Base-by-base conservation (phyloP, 2,888 invertebrate species). In the Druceiella hillmani region DNA sequence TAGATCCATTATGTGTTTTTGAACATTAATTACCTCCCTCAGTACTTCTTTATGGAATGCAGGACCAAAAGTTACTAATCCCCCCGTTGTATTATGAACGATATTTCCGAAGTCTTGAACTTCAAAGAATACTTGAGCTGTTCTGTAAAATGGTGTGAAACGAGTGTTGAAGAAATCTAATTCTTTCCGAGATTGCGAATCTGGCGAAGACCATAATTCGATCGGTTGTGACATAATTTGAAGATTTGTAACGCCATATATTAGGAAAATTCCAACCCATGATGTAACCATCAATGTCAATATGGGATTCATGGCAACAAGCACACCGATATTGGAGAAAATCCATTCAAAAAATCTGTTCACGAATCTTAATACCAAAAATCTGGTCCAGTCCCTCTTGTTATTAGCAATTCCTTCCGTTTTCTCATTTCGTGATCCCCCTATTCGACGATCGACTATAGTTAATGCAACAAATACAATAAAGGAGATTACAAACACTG, bases 161-260 rank as follows among this genome's bases (percentile, higher is more conserved):
- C 84, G 79, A 9, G 74, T 62, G 59, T 97, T 94, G 54, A 86
- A 97, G 57, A 84, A 93, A 43, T 88, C 78, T 56, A 92, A 86
- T 55, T 98, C 90, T 25, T 76, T 56, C 40, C 95, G 76, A 20
- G 92, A 85, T 41, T 78, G 72, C 50, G 92, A 92, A 15, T 71
- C 62, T 2, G 88, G 83, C 0, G 91, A 75, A 1, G 95, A 90
- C 98, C 98, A 98, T 27, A 98, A 75, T 57, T 97, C 87, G 2
- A 94, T 81, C 0, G 97, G 95, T 58, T 93, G 82, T 0, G 91
- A 83, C 0, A 89, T 92, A 1, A 97, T 74, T 42, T 78, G 61
- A 45, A 93, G 61, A 37, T 67, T 67, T 0, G 67, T 39, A 6
- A 83, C 67, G n/a, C 94, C 94, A 46, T 75, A 78, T 3, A 78